These are phyloP conservation scores for Drosophila erecta DNA, from an alignment of 1,140 invertebrate genomes.

Conservation along the genomic window DNA sequence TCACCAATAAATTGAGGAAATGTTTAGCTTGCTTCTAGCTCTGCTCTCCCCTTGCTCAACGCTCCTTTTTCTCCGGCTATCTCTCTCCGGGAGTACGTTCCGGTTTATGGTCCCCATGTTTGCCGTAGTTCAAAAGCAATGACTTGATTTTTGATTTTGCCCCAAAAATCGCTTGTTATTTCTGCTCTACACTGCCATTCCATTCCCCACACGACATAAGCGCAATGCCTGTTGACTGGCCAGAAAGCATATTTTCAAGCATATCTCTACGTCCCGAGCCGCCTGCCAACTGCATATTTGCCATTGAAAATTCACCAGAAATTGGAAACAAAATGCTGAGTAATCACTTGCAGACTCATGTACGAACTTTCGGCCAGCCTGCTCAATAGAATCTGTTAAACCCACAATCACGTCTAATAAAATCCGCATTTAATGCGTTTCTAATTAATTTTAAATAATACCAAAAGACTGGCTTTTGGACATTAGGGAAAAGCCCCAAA, in stretches of 20 bases:
- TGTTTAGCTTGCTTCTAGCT: slow-evolving; percentile 43
- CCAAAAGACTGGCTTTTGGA: not conserved
- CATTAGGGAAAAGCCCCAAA: slow-evolving; percentile 36
- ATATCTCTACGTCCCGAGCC: slow-evolving; percentile 20
- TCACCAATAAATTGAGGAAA: slow-evolving; percentile 79
- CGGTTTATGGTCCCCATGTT: slow-evolving; percentile 31
- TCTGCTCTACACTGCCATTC: slow-evolving; percentile 23
- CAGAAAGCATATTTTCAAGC: slow-evolving; percentile 31
- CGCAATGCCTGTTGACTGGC: slow-evolving; percentile 39
- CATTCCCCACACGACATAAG: slow-evolving; percentile 22
- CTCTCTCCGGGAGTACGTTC: slow-evolving; percentile 13
- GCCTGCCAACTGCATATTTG: slow-evolving; percentile 26
- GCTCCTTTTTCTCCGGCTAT: slow-evolving; percentile 3
- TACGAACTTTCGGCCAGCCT: not conserved
- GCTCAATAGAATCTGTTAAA: slow-evolving; percentile 23
- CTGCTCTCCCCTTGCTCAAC: not conserved
- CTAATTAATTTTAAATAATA: slow-evolving; percentile 49
- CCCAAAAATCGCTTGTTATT: slow-evolving; percentile 52
- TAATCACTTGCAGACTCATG: slow-evolving; percentile 33
- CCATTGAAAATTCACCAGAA: slow-evolving; percentile 17
- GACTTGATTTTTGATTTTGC: slow-evolving; percentile 66
- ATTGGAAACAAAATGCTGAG: slow-evolving; percentile 30
- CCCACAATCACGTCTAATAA: slow-evolving; percentile 8
- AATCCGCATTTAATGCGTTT: slow-evolving; percentile 23
- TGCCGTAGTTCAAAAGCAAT: slow-evolving; percentile 58